phyloP scores from a whole-genome alignment of 35 echinoderm and acorn worm genomes.

The Hemicentrotus pulcherrimus region DNA sequence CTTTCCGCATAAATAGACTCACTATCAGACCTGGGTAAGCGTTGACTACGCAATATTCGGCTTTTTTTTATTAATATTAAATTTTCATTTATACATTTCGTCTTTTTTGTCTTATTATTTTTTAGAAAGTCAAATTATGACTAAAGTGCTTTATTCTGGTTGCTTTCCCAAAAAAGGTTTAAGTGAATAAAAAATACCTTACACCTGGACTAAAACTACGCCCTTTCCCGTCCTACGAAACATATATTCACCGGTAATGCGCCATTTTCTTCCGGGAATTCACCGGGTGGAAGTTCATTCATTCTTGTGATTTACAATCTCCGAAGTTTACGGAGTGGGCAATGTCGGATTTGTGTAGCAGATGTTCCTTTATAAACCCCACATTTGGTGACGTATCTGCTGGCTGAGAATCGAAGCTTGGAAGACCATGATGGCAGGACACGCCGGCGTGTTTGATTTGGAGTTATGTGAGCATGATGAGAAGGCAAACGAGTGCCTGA shows the following conservation, averaged over 20 bases:
- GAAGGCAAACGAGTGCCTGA: background rate
- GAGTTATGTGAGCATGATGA: constrained; percentile 27
- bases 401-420: background rate
- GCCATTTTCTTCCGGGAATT: constrained; percentile 43
- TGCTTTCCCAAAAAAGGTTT: no score
- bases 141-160: no score
- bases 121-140: no score
- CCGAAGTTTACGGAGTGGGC: background rate
- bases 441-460: constrained; percentile 32
- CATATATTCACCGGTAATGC: background rate
- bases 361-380: background rate
- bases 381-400: constrained; percentile 31
- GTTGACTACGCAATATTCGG: no score
- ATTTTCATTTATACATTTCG: no score
- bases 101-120: no score
- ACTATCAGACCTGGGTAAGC: no score
- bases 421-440: constrained; percentile 35
- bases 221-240: background rate
- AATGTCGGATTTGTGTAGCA: constrained; percentile 32
- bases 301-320: background rate
- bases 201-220: no score
- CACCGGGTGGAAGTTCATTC: background rate
- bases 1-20: no score
- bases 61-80: no score
- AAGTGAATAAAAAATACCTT: no score